Evolutionary conservation across 2,113 vertebrate genomes (phyloP).

Genomic region (Steatornis caripensis): DNA sequence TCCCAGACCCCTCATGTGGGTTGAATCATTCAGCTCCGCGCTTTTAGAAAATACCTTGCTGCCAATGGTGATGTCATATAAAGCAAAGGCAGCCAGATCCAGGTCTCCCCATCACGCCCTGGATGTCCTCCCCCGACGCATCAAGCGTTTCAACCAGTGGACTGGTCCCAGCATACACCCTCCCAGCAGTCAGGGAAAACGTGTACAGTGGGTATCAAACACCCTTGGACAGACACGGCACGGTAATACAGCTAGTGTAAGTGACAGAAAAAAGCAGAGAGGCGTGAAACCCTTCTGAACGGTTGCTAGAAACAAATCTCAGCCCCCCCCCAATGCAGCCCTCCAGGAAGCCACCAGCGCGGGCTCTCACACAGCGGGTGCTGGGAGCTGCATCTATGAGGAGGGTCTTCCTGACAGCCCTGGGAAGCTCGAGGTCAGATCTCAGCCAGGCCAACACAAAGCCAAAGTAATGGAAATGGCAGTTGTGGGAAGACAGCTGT

Average conservation of each 20-base stretch:
- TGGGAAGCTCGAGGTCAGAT: not conserved
- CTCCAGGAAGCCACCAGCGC: not conserved
- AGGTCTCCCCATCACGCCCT: not conserved
- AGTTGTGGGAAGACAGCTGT: not conserved
- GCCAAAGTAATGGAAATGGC: not conserved
- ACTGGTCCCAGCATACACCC: not conserved
- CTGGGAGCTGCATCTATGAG: not conserved
- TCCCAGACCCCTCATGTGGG: not conserved
- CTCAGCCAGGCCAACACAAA: not conserved
- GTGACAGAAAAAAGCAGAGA: not conserved
- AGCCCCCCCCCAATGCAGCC: not conserved
- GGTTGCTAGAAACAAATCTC: not conserved
- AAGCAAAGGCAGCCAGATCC: not conserved
- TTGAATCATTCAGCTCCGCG: not conserved
- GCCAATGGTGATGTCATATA: not conserved
- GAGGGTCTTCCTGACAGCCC: not conserved
- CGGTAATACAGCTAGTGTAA: rapidly evolving
- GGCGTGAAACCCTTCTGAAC: not conserved
- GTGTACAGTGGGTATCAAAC: not conserved
- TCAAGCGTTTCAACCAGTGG: not conserved
- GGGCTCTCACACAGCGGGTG: not conserved
- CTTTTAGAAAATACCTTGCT: not conserved
- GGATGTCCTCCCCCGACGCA: not conserved
- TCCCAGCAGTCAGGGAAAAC: not conserved
- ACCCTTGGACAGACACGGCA: not conserved